phyloP scores from a whole-genome alignment of 2,888 invertebrate genomes.

The Biston betularia region DNA sequence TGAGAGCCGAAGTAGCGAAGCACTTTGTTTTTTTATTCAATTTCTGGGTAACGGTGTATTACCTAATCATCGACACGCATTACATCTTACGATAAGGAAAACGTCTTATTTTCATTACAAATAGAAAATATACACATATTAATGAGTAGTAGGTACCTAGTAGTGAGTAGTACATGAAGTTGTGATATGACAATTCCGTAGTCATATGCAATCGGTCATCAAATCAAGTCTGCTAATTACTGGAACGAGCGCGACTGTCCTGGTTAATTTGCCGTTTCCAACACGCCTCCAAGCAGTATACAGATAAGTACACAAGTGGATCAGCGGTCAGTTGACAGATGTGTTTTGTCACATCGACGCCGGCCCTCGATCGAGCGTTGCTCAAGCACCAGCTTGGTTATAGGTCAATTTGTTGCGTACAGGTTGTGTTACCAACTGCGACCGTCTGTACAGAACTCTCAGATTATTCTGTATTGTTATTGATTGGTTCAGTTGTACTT shows the following conservation, averaged over 20 bases:
- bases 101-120: too few relatives aligned
- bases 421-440: slow-evolving; percentile 35
- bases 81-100: too few relatives aligned
- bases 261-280: background rate
- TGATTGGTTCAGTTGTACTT: too few relatives aligned
- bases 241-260: background rate
- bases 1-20: too few relatives aligned
- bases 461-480: background rate
- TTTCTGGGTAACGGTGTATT: too few relatives aligned
- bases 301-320: slow-evolving; percentile 56
- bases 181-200: background rate
- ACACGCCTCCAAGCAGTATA: background rate
- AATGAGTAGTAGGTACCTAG: too few relatives aligned
- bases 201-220: background rate
- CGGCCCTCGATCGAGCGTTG: slow-evolving; percentile 53
- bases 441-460: slow-evolving; percentile 30
- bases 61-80: too few relatives aligned
- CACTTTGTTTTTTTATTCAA: too few relatives aligned
- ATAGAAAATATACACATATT: too few relatives aligned
- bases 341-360: slow-evolving; percentile 69
- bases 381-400: slow-evolving; percentile 55
- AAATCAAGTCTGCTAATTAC: background rate
- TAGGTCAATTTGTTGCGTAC: slow-evolving; percentile 55
- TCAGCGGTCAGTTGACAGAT: slow-evolving; percentile 72
- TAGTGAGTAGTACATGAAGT: too few relatives aligned